Percentiles rank a stretch among this genome's conserved stretches.
Evolutionary conservation across 2,113 vertebrate species (phyloP).

Genomic region (Lutjanus erythropterus): DNA sequence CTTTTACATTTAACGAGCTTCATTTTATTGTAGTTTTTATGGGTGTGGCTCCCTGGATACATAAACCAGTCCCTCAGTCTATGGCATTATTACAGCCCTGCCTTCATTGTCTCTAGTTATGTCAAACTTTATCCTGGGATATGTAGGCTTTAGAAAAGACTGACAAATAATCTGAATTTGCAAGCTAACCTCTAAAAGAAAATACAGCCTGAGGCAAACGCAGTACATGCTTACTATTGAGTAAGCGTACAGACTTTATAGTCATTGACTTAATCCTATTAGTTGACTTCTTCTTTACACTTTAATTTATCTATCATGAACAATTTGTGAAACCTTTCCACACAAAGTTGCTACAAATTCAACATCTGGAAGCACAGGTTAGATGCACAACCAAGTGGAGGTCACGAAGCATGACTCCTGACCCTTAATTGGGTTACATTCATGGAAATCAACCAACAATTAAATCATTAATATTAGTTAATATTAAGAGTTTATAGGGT

Average conservation of each 20-base stretch:
- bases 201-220: conserved; percentile 15
- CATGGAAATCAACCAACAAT: background rate
- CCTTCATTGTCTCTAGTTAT: background rate
- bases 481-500: too few relatives aligned
- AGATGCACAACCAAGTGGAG: background rate
- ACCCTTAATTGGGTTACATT: background rate
- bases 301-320: conserved; percentile 11
- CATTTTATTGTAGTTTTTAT: conserved; percentile 3
- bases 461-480: too few relatives aligned
- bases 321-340: conserved; percentile 8
- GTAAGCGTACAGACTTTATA: background rate
- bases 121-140: background rate
- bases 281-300: background rate
- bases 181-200: conserved; percentile 18
- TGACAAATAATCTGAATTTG: conserved; percentile 1
- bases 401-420: too few relatives aligned
- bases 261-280: conserved; percentile 34
- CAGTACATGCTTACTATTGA: conserved; percentile 25
- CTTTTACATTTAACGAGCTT: conserved; percentile 8
- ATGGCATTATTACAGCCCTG: background rate
- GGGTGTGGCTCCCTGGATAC: background rate
- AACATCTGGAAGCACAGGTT: conserved; percentile 1
- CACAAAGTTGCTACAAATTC: background rate
- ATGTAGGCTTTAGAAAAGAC: background rate
- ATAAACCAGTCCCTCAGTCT: background rate